A percentile compares a stretch with the other conserved stretches of the same genome.
These are phyloP conservation scores for Allygus modestus DNA, from an alignment of 2,888 invertebrate genomes.

Conservation along the genomic window DNA sequence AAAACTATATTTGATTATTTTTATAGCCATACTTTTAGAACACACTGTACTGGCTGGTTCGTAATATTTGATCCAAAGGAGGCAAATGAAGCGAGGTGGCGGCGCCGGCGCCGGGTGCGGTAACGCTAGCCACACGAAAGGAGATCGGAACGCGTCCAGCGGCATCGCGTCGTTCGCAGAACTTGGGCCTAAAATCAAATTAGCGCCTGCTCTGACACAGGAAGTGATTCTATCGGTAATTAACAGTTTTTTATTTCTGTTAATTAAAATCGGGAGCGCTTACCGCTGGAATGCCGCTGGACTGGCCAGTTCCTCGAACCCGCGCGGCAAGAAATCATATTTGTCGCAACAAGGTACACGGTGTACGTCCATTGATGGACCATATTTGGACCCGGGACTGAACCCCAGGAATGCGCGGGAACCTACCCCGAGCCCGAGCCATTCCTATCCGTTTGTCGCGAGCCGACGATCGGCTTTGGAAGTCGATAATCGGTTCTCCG, in stretches of 20 bases:
- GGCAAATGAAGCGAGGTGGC: neutral
- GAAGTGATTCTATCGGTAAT: conserved; percentile 54
- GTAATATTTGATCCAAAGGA: too few species aligned
- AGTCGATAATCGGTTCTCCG: conserved; percentile 37
- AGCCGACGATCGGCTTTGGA: conserved; percentile 15
- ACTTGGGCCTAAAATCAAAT: conserved; percentile 44
- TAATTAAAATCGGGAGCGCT: conserved; percentile 53
- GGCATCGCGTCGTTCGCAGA: neutral
- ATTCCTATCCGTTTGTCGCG: conserved; percentile 21
- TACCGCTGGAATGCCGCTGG: conserved; percentile 30
- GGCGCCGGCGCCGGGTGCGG: neutral
- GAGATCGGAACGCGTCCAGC: neutral
- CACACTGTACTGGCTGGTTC: too few species aligned
- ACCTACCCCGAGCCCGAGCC: neutral
- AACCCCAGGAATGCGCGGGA: conserved; percentile 9
- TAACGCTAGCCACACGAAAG: too few species aligned
- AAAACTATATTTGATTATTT: too few species aligned
- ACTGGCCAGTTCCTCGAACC: neutral
- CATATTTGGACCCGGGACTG: conserved; percentile 40
- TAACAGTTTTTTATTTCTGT: conserved; percentile 52
- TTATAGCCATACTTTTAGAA: too few species aligned
- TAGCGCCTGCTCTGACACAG: conserved; percentile 50
- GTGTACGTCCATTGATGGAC: conserved; percentile 3
- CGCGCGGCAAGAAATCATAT: conserved; percentile 61
- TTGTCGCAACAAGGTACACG: conserved; percentile 41